Base-by-base conservation (phyloP, 2,797 vertebrate genomes). In the Esox masquinongy region DNA sequence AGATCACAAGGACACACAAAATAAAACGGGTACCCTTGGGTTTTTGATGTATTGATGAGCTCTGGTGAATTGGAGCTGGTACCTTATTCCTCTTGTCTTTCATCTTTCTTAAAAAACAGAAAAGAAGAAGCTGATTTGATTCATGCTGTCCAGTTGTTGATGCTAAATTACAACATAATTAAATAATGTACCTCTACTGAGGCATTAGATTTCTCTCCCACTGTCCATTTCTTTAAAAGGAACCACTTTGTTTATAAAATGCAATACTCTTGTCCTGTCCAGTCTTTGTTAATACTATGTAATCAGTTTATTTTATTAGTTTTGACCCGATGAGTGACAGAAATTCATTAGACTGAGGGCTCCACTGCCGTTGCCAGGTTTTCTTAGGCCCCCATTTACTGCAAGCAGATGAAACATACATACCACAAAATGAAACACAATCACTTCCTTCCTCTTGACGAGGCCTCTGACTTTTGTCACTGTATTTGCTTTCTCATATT, bases 261-360 rank as follows among this genome's bases (percentile, higher is more conserved):
- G 61, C 56, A 69, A 72, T 53, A 66, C 59, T 51, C 8, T 29
- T 76, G 16, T 34, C 74, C 31, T 9, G 72, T 64, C 75, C 70
- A 68, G 74, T 72, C 74, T 19, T n/a, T 56, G 69, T 53, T 76
- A 75, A 16, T 56, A 9, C 29, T 53, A 76, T 78, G 68, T 63
- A 76, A 79, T 78, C 66, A 7, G 59, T 70, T 59, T 76, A 66
- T 82, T 80, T 79, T n/a, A 78, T 84, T 77, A 76, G 47, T 70
- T 50, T 77, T 74, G 51, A 53, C 14, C 61, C 14, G 16, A 50
- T 68, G 14, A 74, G 47, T 70, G 74, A 68, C 68, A 82, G 77
- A 80, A 90, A 91, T 87, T 82, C 80, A 77, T 88, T 88, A 83
- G 82, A 85, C 61, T 43, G 26, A 73, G 59, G 34, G 67, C 24